Evolutionary conservation across 2,888 invertebrate species (phyloP), one percentile per base, ranked within the genome.

Genomic region (Andrena hattorfiana): DNA sequence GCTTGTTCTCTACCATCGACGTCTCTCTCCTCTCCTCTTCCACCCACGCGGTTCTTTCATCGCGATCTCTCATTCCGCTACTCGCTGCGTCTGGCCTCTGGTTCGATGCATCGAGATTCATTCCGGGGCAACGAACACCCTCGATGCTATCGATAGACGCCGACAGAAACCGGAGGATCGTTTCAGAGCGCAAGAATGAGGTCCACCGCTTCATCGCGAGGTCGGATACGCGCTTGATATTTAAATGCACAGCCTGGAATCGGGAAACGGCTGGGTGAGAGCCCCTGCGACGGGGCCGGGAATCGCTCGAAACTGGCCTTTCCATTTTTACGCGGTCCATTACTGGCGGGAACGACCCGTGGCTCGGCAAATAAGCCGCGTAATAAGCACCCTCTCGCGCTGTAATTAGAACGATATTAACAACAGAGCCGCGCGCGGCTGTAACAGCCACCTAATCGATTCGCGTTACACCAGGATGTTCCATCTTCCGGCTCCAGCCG

Each of bases 231-330:
- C 66, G 32, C 35, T 80, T 68, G 79, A 87, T 85, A 86, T 42
- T 42, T 83, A 85, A 88, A 86, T 88, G 88, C 84, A 87, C 79
- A 84, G 89, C 89, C 16, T 86, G 71, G 90, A 91, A 91, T 92
- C 90, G 90, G 89, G 90, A 91, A 91, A 23, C 8, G 20, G 54
- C 8, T 2, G n/a, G 84, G 71, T 56, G 54, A 56, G 56, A 69
- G 35, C 56, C 69, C 2, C 69, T 69, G 69, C n/a, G 26, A n/a
- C 13, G n/a, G 5, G 8, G 23, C 35, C 3, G 23, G 16, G 23
- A 69, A 16, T 35, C 30, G 68, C 26, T 54, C 32, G n/a, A 71
- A 62, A 20, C 49, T 23, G 23, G 30, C 23, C 59, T 49, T 62
- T 62, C 62, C 62, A 71, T 62, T 71, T 71, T 71, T 62, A 23